Conservation (phyloP, 2,888 invertebrate genomes). For the Aleiodes leptofemur region DNA sequence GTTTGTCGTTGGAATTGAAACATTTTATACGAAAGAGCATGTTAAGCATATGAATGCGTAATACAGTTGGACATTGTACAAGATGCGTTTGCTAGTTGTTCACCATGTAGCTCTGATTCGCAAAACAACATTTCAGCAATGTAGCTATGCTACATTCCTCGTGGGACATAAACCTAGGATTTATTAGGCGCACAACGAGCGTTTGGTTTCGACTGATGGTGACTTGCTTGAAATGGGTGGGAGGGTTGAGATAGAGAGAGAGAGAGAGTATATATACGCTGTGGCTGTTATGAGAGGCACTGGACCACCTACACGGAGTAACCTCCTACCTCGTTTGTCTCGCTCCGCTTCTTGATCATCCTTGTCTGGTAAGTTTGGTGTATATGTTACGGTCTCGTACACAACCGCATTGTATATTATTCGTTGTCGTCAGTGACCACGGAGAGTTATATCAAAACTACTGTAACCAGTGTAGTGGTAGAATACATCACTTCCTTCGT, state of each 20-base stretch:
- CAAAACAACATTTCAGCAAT: constrained; percentile 28
- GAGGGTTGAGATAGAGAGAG: constrained; percentile 20
- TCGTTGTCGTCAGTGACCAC: constrained; percentile 29
- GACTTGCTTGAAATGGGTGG: constrained; percentile 29
- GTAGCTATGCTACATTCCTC: constrained; percentile 37
- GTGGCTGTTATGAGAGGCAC: constrained; percentile 39
- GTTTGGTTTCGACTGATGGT: constrained; percentile 48
- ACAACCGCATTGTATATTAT: constrained; percentile 32
- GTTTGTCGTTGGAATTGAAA: too few relatives aligned
- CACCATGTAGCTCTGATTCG: constrained; percentile 29
- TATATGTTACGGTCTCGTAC: constrained; percentile 18
- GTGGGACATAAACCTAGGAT: constrained; percentile 38
- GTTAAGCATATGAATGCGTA: constrained; percentile 34
- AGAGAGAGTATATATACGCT: constrained; percentile 32
- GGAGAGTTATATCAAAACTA: constrained; percentile 31
- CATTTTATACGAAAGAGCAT: neutral
- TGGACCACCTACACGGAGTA: constrained; percentile 52
- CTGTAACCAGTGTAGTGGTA: neutral
- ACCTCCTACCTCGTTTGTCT: constrained; percentile 50
- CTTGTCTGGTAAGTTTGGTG: constrained; percentile 13
- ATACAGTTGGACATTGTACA: constrained; percentile 22
- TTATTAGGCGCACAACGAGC: constrained; percentile 46
- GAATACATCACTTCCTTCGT: constrained; percentile 7
- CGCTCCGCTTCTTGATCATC: constrained; percentile 45
- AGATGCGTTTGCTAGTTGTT: constrained; percentile 40